A percentile compares a stretch with the other conserved stretches of the same genome.
Conservation (phyloP, 2,113 vertebrate genomes). For the Pica pica region DNA sequence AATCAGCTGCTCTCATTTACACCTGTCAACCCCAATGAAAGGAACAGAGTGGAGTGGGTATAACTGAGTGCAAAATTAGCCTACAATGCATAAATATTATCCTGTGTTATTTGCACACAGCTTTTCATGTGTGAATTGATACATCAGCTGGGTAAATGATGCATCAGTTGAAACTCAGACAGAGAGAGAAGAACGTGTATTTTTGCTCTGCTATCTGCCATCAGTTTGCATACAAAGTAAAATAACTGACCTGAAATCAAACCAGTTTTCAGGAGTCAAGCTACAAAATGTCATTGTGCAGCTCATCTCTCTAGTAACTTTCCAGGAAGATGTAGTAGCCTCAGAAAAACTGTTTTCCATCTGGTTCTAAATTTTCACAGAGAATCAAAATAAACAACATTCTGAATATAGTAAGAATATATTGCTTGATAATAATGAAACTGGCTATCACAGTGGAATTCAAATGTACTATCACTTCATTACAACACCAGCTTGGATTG, state of each 20-base stretch:
- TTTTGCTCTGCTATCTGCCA: neutral
- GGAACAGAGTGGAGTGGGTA: neutral
- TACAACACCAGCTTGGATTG: neutral
- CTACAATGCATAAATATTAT: neutral
- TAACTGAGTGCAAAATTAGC: constrained; percentile 6
- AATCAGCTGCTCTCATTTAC: neutral
- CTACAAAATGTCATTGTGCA: neutral
- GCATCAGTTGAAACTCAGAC: neutral
- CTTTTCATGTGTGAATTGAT: neutral
- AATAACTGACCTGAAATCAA: constrained; percentile 18
- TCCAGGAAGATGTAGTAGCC: neutral
- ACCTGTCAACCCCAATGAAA: neutral
- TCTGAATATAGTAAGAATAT: neutral
- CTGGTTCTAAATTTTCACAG: neutral
- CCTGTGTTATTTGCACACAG: neutral
- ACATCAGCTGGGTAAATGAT: neutral
- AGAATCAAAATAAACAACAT: neutral
- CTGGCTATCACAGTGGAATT: neutral
- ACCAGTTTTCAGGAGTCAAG: neutral
- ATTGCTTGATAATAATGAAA: neutral
- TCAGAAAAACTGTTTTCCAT: neutral
- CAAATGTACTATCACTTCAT: neutral
- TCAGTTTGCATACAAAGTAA: neutral
- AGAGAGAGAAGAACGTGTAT: neutral
- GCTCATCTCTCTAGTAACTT: neutral